Percentiles rank a stretch among this genome's conserved stretches.
phyloP scores from a whole-genome alignment of 2,888 invertebrate species.

The Theodoxus fluviatilis region DNA sequence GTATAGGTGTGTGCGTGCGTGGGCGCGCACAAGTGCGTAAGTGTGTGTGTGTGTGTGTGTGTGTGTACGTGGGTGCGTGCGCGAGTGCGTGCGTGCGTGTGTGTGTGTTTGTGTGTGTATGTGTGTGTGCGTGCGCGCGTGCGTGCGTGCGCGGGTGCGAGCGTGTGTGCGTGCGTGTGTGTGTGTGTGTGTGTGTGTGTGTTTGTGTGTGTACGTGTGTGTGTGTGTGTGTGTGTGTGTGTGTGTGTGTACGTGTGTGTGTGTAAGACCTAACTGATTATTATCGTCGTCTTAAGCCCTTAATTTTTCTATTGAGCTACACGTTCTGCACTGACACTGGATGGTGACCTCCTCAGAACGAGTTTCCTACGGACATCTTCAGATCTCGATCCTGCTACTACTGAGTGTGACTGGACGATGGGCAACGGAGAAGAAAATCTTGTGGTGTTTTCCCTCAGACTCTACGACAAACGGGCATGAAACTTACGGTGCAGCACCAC shows the following conservation, averaged over 20 bases:
- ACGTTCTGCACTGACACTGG: no score
- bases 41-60: background rate
- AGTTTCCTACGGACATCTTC: no score
- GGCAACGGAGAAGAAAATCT: no score
- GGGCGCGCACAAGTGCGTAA: background rate
- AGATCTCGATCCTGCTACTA: no score
- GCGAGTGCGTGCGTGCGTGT: constrained; percentile 12
- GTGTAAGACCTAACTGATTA: background rate
- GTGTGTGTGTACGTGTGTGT: background rate
- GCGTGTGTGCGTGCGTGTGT: background rate
- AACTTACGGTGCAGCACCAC: no score
- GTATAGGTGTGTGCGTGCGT: background rate
- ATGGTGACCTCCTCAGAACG: no score
- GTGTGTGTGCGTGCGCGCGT: background rate
- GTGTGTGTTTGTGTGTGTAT: constrained; percentile 1
- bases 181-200: constrained; percentile 17
- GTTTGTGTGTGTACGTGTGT: constrained; percentile 8
- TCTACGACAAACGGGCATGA: no score
- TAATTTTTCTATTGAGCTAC: no score
- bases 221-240: background rate
- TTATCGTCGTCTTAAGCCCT: no score
- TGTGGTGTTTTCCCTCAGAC: no score
- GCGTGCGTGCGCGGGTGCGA: background rate
- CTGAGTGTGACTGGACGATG: no score
- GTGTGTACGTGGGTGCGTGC: constrained; percentile 15